These are phyloP conservation scores for Megaceryle torquata DNA, from an alignment of 2,113 vertebrate genomes.

Conservation along the genomic window DNA sequence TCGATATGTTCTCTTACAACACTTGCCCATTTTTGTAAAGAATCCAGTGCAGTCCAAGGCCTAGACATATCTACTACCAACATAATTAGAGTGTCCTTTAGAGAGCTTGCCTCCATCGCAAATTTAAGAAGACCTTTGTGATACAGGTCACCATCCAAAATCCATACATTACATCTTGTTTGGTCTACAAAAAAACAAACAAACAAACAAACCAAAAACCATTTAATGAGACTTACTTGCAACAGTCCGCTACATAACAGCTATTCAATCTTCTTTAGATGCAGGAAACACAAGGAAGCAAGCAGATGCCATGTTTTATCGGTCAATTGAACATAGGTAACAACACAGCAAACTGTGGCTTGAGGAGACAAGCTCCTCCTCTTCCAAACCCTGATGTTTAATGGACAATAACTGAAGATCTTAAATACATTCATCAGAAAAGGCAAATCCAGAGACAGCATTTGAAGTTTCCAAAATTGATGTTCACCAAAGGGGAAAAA, in stretches of 20 bases:
- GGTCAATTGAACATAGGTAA: background rate
- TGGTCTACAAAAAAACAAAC: conserved; percentile 80
- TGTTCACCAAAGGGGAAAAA: background rate
- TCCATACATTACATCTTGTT: conserved; percentile 95
- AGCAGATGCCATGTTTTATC: background rate
- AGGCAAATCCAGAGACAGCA: background rate
- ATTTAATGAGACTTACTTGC: background rate
- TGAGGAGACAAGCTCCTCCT: background rate
- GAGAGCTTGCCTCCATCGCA: conserved; percentile 83
- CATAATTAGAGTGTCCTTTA: conserved; percentile 88
- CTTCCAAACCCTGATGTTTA: background rate
- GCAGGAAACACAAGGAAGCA: background rate
- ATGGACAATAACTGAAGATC: background rate
- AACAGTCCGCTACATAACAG: background rate
- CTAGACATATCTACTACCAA: conserved; percentile 94
- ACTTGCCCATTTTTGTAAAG: conserved; percentile 95
- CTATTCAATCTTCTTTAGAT: background rate
- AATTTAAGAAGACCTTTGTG: conserved; percentile 97
- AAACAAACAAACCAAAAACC: background rate
- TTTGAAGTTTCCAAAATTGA: background rate
- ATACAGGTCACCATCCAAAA: conserved; percentile 96
- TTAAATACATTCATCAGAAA: background rate
- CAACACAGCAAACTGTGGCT: background rate
- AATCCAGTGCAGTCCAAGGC: conserved; percentile 95
- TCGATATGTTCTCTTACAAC: conserved; percentile 95